Evolutionary conservation across 92 coral and sea anemone species (phyloP), one percentile per base, ranked within the genome.

Genomic region (Palythoa grandiflora): DNA sequence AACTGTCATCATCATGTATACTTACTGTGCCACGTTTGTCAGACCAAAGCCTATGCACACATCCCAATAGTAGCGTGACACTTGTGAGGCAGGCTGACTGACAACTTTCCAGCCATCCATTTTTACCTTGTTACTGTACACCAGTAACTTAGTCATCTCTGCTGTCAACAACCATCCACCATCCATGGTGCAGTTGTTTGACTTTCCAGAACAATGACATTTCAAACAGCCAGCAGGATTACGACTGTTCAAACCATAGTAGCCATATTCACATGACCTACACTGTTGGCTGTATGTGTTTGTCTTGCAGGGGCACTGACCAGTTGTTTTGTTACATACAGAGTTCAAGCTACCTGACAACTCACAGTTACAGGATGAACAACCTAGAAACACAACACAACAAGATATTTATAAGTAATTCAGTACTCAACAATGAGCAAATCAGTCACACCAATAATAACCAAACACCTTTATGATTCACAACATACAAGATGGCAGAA

Each of bases 131-230:
- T 88, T 80, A 3, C 2, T 4, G 8, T 6, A 21, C 16, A 65
- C 8, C 21, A 87, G 53, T 17, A 95, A 77, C 17, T 39, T 36
- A 38, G 93, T 91, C 16, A 28, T 19, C 40, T 75, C 50, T 20
- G 84, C 83, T 5, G 89, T 79, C 44, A 87, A 65, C 47, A 70
- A 17, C 94, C 94, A 95, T 2, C 96, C 98, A 14, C 44, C 36
- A 44, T 80, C 98, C 48, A 83, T 80, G 14, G 77, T 50, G 53
- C 99, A 97, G 86, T 85, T 85, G 59, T 71, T 73, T 38, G 96
- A 83, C 86, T 93, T 93, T 40, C 94, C 94, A 14, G 99, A 97
- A 87, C 99, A 97, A 70, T 95, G 97, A 72, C 99, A 97, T 50
- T 92, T 73, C 36, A 97, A 91, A 65, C 99, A 97, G 7, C 99